These are phyloP conservation scores for Micronycteris hirsuta DNA, from an alignment of 2,113 vertebrate species.

Conservation along the genomic window DNA sequence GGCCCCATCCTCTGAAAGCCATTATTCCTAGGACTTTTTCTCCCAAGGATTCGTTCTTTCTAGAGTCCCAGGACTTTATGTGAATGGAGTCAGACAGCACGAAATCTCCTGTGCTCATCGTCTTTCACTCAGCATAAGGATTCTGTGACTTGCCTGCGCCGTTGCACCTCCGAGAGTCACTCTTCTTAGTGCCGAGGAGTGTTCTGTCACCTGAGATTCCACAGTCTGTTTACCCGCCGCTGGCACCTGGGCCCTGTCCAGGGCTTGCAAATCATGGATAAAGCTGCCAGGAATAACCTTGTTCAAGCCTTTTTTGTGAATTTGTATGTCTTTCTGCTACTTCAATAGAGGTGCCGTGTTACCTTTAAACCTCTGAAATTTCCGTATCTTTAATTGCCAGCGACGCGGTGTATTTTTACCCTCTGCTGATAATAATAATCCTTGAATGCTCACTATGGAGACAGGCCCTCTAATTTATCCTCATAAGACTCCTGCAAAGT, in stretches of 20 bases:
- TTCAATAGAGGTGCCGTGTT: background rate
- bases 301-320: background rate
- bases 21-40: background rate
- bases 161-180: background rate
- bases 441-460: background rate
- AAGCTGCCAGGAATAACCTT: background rate
- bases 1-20: background rate
- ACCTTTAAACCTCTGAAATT: background rate
- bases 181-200: background rate
- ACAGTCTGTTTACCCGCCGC: background rate
- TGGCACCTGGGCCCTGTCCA: background rate
- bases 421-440: background rate
- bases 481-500: background rate
- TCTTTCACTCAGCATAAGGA: background rate
- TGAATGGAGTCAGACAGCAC: accelerated
- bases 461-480: background rate
- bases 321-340: background rate
- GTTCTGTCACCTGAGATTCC: background rate
- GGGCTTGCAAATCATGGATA: background rate
- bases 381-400: background rate
- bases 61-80: background rate
- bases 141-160: background rate
- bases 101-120: background rate
- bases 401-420: background rate
- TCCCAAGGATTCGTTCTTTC: background rate